Evolutionary conservation across 2,797 vertebrate species (phyloP).

Genomic region (Lophotriccus pileatus): DNA sequence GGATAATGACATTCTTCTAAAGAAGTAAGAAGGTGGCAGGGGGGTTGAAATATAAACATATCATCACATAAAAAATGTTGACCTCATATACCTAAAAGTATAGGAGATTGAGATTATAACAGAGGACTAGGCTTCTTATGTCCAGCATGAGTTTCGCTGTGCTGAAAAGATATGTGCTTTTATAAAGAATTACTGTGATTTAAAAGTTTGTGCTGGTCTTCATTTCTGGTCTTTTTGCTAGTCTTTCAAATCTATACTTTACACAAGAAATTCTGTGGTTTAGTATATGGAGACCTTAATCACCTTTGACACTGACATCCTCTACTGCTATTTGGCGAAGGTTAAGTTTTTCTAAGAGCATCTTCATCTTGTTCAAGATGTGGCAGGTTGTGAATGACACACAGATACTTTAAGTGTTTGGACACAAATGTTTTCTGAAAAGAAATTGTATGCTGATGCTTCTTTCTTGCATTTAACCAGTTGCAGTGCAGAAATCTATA

Average conservation of each 20-base stretch:
- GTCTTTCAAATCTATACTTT: neutral
- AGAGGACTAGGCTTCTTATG: neutral
- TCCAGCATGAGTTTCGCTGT: neutral
- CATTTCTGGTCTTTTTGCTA: neutral
- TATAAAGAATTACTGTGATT: neutral
- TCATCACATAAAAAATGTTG: neutral
- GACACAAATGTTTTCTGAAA: neutral
- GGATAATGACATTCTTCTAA: slow-evolving; percentile 3
- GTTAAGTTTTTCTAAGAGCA: neutral
- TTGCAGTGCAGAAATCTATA: neutral
- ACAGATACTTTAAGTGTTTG: neutral
- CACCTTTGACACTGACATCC: neutral
- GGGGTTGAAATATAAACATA: neutral
- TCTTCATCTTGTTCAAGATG: neutral
- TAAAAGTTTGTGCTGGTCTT: neutral
- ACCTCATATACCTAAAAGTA: neutral
- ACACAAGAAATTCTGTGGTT: neutral
- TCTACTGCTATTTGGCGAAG: neutral
- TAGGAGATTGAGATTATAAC: neutral
- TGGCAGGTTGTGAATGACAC: neutral
- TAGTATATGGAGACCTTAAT: neutral
- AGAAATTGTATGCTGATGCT: neutral
- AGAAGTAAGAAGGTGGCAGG: neutral
- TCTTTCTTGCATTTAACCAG: neutral
- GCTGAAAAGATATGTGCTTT: neutral